phyloP scores from a whole-genome alignment of 2,113 vertebrate genomes.

The Platanista minor region DNA sequence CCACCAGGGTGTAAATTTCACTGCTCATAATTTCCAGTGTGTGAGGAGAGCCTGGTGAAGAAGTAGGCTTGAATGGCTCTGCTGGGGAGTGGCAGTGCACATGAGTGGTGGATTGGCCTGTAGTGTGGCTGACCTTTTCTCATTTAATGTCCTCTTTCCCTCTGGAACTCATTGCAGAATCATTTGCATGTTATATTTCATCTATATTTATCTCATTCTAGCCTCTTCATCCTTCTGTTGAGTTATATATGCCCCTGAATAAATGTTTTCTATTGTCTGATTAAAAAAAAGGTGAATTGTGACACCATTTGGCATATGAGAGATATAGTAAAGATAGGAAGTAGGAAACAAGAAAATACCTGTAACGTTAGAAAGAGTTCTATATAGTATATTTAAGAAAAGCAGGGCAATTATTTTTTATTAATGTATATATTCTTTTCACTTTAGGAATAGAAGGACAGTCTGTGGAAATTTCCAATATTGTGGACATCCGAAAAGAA shows the following conservation, averaged over 20 bases:
- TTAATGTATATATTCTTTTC: slow-evolving; percentile 41
- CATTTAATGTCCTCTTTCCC: not conserved
- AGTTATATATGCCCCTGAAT: not conserved
- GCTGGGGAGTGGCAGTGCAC: no score
- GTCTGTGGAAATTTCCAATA: slow-evolving; percentile 91
- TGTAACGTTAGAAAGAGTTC: not conserved
- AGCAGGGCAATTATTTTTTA: not conserved
- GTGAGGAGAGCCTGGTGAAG: not conserved
- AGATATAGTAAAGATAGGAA: not conserved
- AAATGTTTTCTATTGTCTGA: not conserved
- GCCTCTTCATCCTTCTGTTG: not conserved
- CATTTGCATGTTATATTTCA: not conserved
- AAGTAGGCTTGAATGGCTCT: not conserved
- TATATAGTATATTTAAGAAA: not conserved
- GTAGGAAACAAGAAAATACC: not conserved
- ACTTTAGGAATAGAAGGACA: slow-evolving; percentile 87
- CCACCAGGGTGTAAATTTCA: not conserved
- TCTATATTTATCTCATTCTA: not conserved
- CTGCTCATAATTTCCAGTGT: not conserved
- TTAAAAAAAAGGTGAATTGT: not conserved
- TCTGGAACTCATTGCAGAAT: not conserved
- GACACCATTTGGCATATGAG: not conserved
- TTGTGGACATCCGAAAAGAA: slow-evolving; percentile 92
- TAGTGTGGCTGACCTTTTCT: not conserved
- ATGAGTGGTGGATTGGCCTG: not conserved